Conservation (phyloP, 1,140 invertebrate genomes). For the Camponotus floridanus region DNA sequence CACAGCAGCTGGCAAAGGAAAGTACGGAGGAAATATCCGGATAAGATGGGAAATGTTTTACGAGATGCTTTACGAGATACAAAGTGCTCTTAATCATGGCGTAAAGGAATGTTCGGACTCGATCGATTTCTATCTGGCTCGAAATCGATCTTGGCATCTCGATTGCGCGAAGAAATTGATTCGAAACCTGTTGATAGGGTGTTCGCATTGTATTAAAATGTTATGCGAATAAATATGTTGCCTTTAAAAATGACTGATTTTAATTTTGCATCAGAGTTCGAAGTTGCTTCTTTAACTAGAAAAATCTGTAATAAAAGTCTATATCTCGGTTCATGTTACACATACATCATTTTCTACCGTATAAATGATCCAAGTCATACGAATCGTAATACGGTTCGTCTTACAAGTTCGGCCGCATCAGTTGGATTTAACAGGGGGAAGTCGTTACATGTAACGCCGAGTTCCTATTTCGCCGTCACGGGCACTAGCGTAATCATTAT, state of each 20-base stretch:
- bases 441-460: constrained; percentile 58
- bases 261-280: neutral
- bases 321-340: neutral
- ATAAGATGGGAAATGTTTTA: constrained; percentile 12
- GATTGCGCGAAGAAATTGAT: neutral
- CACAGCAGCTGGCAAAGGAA: constrained; percentile 23
- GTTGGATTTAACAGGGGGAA: constrained; percentile 33
- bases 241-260: neutral
- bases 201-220: neutral
- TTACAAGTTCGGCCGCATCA: constrained; percentile 27
- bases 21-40: neutral
- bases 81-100: constrained; percentile 17
- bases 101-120: neutral
- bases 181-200: neutral
- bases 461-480: constrained; percentile 60
- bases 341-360: too few species aligned
- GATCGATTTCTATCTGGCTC: neutral
- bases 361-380: too few species aligned
- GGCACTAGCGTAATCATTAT: constrained; percentile 69
- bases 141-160: neutral
- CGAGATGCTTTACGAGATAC: constrained; percentile 21
- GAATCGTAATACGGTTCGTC: neutral
- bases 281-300: neutral
- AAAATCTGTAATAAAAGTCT: neutral
- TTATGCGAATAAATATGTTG: neutral